Evolutionary conservation across 23 tunicate genomes (phyloP).

Genomic region (Ciona savignyi): DNA sequence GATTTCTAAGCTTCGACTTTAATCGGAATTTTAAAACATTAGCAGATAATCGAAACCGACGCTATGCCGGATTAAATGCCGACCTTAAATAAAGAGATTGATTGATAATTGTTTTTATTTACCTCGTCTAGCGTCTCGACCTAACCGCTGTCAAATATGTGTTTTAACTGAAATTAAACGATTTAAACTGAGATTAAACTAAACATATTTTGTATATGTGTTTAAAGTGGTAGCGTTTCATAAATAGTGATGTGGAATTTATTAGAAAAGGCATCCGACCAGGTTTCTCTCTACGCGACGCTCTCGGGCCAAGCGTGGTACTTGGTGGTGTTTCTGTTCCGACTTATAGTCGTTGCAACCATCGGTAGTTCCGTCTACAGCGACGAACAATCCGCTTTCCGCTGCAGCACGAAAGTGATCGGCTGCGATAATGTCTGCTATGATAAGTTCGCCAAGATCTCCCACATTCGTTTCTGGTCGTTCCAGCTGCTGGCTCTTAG

Average conservation of each 20-base stretch:
- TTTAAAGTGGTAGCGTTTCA: too few relatives aligned
- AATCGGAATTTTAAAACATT: neutral
- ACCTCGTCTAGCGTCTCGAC: too few relatives aligned
- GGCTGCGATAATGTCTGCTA: constrained; percentile 98
- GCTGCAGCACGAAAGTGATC: constrained; percentile 86
- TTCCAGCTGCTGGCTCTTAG: constrained; percentile 73
- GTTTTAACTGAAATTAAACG: too few relatives aligned
- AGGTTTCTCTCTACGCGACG: constrained; percentile 61
- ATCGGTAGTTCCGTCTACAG: constrained; percentile 74
- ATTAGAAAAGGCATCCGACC: constrained; percentile 53
- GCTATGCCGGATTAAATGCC: neutral
- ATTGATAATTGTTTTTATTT: too few relatives aligned
- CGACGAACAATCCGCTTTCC: constrained; percentile 89
- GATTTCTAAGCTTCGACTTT: neutral
- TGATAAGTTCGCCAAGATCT: constrained; percentile 84
- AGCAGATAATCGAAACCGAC: neutral
- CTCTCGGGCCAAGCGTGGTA: constrained; percentile 61
- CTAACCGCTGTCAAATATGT: too few relatives aligned
- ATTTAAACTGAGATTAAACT: too few relatives aligned
- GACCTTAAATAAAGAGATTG: neutral
- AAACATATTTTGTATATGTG: too few relatives aligned
- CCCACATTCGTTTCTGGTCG: constrained; percentile 93
- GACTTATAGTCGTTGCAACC: constrained; percentile 62
- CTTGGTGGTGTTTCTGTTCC: constrained; percentile 64
- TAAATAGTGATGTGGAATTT: constrained; percentile 44